Evolutionary conservation across 2,888 invertebrate species (phyloP).

Genomic region (Melitaea athalia): DNA sequence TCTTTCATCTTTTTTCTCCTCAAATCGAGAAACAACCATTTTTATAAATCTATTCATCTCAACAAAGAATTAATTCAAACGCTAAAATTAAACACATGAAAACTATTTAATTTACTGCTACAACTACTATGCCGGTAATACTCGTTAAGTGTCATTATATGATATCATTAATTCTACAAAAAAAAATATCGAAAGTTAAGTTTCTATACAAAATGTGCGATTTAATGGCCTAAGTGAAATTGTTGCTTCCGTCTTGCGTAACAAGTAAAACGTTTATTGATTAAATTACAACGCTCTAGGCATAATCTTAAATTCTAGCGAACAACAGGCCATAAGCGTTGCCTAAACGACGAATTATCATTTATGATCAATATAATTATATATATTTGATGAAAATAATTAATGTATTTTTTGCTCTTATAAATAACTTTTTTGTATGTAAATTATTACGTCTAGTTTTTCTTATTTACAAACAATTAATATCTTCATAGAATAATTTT

Average conservation of each 20-base stretch:
- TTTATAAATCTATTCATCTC: too few relatives aligned
- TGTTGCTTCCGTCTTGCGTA: conserved; percentile 16
- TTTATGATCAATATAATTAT: neutral
- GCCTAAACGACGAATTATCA: conserved; percentile 27
- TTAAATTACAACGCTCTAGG: conserved; percentile 23
- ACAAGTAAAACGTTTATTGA: conserved; percentile 22
- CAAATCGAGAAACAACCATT: too few relatives aligned
- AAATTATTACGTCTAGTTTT: too few relatives aligned
- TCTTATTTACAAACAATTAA: too few relatives aligned
- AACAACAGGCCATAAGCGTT: conserved; percentile 33
- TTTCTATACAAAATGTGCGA: neutral
- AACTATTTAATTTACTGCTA: too few relatives aligned
- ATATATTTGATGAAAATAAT: neutral
- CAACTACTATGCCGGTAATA: too few relatives aligned
- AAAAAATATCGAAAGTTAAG: neutral
- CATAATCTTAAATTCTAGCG: conserved; percentile 31
- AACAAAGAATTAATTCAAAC: too few relatives aligned
- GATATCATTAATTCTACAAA: neutral
- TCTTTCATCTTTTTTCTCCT: too few relatives aligned
- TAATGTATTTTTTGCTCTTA: neutral
- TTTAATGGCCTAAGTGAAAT: conserved; percentile 9
- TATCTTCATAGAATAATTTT: too few relatives aligned
- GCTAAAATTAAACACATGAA: too few relatives aligned
- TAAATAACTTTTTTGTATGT: neutral
- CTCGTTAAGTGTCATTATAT: too few relatives aligned